Percentiles rank a stretch among this genome's conserved stretches.
These are phyloP conservation scores for Apodemia mormo DNA, from an alignment of 2,888 invertebrate species.

Conservation along the genomic window DNA sequence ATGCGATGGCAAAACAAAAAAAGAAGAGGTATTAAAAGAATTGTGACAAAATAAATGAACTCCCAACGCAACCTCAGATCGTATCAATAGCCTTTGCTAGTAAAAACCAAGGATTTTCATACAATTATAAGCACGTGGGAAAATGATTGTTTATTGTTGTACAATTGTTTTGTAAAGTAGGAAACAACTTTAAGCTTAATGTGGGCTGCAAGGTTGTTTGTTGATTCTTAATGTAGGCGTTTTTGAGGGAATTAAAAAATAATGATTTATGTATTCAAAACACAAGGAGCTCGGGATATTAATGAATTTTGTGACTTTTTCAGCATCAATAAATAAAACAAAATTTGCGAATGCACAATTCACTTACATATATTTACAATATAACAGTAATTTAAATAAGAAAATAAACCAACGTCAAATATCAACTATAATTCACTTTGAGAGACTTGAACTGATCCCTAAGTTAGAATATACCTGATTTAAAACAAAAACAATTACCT, in stretches of 20 bases:
- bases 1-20: not conserved
- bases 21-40: conserved; percentile 20
- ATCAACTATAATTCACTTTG: no score
- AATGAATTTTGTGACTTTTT: not conserved
- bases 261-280: not conserved
- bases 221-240: conserved; percentile 1
- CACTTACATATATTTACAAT: no score
- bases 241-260: not conserved
- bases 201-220: conserved; percentile 15
- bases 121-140: conserved; percentile 68
- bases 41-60: conserved; percentile 38
- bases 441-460: no score
- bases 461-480: no score
- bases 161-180: conserved; percentile 55
- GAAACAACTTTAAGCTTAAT: conserved; percentile 42
- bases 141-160: conserved; percentile 68
- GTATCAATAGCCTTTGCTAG: conserved; percentile 56
- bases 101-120: conserved; percentile 71
- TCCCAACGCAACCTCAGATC: conserved; percentile 66
- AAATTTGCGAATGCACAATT: no score
- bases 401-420: no score
- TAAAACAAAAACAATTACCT: no score
- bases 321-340: no score
- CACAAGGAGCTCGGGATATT: not conserved
- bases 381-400: no score